Conservation (phyloP, 2,888 invertebrate genomes). For the Drosophila robusta region DNA sequence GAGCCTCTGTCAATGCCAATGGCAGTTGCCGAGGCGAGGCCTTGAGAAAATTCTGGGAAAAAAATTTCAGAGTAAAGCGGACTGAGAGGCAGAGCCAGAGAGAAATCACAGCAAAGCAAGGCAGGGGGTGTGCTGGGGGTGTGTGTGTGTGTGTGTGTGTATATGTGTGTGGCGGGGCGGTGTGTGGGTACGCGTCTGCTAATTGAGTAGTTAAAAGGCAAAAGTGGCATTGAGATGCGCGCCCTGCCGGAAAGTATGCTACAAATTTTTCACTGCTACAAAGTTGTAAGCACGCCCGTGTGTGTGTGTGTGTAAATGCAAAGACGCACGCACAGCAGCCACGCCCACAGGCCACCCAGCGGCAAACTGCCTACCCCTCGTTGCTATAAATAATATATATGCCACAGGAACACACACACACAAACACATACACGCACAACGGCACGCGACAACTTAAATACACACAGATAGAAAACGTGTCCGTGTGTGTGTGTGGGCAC, state of each 20-base stretch:
- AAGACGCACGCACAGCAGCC: constrained; percentile 24
- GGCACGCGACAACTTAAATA: constrained; percentile 3
- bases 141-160: constrained; percentile 1
- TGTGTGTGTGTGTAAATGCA: constrained; percentile 1
- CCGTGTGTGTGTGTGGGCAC: constrained; percentile 13
- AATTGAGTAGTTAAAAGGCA: constrained; percentile 71
- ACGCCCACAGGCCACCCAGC: constrained; percentile 17
- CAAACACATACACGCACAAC: constrained; percentile 1
- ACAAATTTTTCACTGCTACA: constrained; percentile 48
- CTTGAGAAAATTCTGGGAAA: constrained; percentile 15
- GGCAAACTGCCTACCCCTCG: constrained; percentile 55
- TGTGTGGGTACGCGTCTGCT: constrained; percentile 44
- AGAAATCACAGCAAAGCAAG: constrained; percentile 59
- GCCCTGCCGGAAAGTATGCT: constrained; percentile 60
- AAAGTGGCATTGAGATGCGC: constrained; percentile 21
- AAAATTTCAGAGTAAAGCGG: not conserved
- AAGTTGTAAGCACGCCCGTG: constrained; percentile 12
- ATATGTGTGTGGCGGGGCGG: not conserved
- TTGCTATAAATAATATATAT: constrained; percentile 75
- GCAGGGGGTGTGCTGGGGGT: not conserved
- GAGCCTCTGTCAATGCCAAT: constrained; percentile 67
- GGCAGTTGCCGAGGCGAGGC: constrained; percentile 62
- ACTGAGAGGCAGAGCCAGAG: constrained; percentile 26
- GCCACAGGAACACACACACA: constrained; percentile 11
- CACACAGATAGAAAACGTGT: not conserved